phyloP scores from a whole-genome alignment of 2,797 vertebrate species.

The Lagorchestes hirsutus region DNA sequence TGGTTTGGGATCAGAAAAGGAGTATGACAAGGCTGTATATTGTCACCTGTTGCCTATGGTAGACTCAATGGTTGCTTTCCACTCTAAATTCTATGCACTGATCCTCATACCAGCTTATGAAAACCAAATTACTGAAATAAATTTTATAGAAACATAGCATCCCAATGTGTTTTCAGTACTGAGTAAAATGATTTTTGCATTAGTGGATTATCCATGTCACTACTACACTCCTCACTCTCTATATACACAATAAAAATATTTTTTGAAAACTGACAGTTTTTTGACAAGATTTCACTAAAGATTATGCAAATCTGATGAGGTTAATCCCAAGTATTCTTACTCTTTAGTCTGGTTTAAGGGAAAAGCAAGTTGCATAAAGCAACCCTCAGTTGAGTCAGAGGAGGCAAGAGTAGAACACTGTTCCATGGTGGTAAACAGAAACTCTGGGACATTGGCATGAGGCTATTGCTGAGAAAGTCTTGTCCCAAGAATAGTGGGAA shows the following conservation, averaged over 20 bases:
- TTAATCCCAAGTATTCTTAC: background rate
- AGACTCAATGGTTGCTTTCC: background rate
- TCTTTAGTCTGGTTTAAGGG: background rate
- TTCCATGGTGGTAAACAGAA: background rate
- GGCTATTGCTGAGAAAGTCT: background rate
- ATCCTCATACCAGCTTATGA: background rate
- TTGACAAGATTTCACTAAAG: background rate
- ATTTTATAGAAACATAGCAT: background rate
- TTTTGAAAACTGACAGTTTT: background rate
- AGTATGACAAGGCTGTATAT: background rate
- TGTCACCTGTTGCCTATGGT: background rate
- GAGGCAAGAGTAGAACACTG: background rate
- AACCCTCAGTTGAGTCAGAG: background rate
- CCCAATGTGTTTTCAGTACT: background rate
- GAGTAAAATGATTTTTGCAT: background rate
- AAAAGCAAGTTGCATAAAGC: background rate
- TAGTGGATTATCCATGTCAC: background rate
- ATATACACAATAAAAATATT: background rate
- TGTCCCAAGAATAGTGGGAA: background rate
- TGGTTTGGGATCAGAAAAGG: background rate
- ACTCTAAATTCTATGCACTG: background rate
- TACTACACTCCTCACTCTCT: background rate
- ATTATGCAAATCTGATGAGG: background rate
- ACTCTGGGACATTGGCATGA: background rate
- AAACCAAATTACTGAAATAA: background rate